These are phyloP conservation scores for Sturmia bella DNA, from an alignment of 2,888 invertebrate genomes.

Conservation along the genomic window DNA sequence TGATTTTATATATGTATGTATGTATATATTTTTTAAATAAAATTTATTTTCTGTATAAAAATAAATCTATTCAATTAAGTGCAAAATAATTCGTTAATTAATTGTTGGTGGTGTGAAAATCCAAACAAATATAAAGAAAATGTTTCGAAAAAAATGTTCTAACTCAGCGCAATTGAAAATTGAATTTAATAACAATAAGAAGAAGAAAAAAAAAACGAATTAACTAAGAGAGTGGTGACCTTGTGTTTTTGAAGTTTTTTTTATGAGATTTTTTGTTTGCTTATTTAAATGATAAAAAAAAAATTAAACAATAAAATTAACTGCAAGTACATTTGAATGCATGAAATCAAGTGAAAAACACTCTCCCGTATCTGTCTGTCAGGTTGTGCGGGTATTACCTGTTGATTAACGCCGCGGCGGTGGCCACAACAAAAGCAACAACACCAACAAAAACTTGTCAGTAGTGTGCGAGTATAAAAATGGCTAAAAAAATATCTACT, in stretches of 20 bases:
- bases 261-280: constrained; percentile 23
- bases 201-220: constrained; percentile 16
- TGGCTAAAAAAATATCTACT: constrained; percentile 26
- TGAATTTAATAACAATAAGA: too few relatives aligned
- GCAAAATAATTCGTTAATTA: constrained; percentile 43
- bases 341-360: neutral
- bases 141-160: neutral
- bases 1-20: too few relatives aligned
- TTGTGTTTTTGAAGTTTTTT: constrained; percentile 58
- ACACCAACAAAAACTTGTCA: constrained; percentile 18
- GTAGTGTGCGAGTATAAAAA: constrained; percentile 16
- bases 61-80: constrained; percentile 48
- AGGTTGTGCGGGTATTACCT: constrained; percentile 47
- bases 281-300: constrained; percentile 32
- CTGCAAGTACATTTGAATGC: constrained; percentile 54
- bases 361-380: constrained; percentile 32
- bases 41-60: constrained; percentile 19
- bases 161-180: constrained; percentile 42
- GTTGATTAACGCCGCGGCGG: constrained; percentile 55
- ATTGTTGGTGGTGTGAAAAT: constrained; percentile 9
- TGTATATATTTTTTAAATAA: constrained; percentile 8
- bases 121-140: constrained; percentile 4
- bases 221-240: constrained; percentile 63
- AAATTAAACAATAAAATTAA: constrained; percentile 47
- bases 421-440: constrained; percentile 19